Evolutionary conservation across 2,113 vertebrate species (phyloP).

Genomic region (Thamnaconus septentrionalis): DNA sequence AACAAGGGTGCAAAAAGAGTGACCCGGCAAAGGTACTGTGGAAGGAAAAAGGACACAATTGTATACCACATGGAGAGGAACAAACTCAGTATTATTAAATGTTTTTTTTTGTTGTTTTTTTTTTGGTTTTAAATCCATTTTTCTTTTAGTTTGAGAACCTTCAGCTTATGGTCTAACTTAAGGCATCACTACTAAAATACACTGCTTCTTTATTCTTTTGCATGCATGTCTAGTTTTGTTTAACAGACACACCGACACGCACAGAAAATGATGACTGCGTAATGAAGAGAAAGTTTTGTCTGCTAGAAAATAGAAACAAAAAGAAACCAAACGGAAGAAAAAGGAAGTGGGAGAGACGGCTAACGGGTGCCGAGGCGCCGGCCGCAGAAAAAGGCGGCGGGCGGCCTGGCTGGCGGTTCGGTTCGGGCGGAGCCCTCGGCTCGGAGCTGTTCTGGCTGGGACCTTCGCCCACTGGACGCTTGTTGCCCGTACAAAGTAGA

Average conservation of each 20-base stretch:
- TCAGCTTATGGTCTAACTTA: slow-evolving; percentile 76
- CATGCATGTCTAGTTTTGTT: slow-evolving; percentile 80
- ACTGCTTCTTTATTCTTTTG: slow-evolving; percentile 61
- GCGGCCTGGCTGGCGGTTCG: background rate
- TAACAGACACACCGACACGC: slow-evolving; percentile 76
- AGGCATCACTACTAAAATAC: slow-evolving; percentile 80
- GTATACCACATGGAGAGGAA: slow-evolving; percentile 75
- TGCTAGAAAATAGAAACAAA: slow-evolving; percentile 46
- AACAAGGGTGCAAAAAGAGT: slow-evolving; percentile 74
- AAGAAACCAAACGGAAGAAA: background rate
- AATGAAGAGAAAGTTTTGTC: slow-evolving; percentile 62
- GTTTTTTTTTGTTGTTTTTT: slow-evolving; percentile 35
- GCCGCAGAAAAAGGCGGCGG: slow-evolving; percentile 36
- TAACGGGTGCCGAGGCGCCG: slow-evolving; percentile 45
- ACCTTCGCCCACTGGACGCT: slow-evolving; percentile 42
- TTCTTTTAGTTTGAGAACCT: slow-evolving; percentile 51
- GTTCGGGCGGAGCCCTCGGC: slow-evolving; percentile 7
- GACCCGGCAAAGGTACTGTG: slow-evolving; percentile 73
- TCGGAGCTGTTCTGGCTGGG: slow-evolving; percentile 35
- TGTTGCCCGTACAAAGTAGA: slow-evolving; percentile 43
- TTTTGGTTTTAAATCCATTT: slow-evolving; percentile 6
- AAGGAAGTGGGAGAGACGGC: slow-evolving; percentile 54
- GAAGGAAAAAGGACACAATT: slow-evolving; percentile 73
- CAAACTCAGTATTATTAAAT: slow-evolving; percentile 69
- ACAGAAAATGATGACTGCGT: slow-evolving; percentile 74